Evolutionary conservation across 1,140 invertebrate species (phyloP), one percentile per base, ranked within the genome.

Genomic region (Papilio xuthus): DNA sequence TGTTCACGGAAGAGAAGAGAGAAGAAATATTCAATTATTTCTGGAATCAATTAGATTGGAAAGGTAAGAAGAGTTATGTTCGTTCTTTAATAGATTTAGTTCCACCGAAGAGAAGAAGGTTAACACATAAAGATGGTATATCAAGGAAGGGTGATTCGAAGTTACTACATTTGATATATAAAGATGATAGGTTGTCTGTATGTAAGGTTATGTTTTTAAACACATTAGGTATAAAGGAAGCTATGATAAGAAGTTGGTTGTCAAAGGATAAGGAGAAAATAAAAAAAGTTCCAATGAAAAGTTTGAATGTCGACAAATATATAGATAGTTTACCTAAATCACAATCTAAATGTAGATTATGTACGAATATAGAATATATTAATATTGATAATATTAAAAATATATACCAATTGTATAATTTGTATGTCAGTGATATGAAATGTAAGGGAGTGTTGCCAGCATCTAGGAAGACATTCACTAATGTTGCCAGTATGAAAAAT

Each of bases 31-130:
- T 91, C 73, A 28, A 63, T 9, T 72, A 85, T 41, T 91, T 91
- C 81, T 91, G 89, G 89, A 86, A 88, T 47, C 79, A 84, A 10
- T n/a, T 91, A n/a, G 86, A 91, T 63, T 91, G 88, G 89, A 56
- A 70, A 23, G 82, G 72, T 1, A 91, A 91, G 78, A 88, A 84
- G 69, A 73, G 81, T 26, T 86, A 80, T 44, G 88, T 89, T 0
- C 77, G 82, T n/a, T 80, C 81, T n/a, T 56, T 89, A n/a, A 82
- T 90, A 0, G 85, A 88, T 26, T 60, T 37, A 10, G 83, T 85
- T 0, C 86, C 88, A 0, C 81, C 83, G 0, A 89, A 87, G 56
- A 28, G 86, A 20, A 80, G 88, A 69, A 79, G 87, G n/a, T n/a
- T n/a, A 13, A 0, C 63, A 0, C 78, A 82, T 18, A 87, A 87